A percentile compares a stretch with the other conserved stretches of the same genome.
Evolutionary conservation across 2,113 vertebrate genomes (phyloP).

Genomic region (Gila orcuttii): DNA sequence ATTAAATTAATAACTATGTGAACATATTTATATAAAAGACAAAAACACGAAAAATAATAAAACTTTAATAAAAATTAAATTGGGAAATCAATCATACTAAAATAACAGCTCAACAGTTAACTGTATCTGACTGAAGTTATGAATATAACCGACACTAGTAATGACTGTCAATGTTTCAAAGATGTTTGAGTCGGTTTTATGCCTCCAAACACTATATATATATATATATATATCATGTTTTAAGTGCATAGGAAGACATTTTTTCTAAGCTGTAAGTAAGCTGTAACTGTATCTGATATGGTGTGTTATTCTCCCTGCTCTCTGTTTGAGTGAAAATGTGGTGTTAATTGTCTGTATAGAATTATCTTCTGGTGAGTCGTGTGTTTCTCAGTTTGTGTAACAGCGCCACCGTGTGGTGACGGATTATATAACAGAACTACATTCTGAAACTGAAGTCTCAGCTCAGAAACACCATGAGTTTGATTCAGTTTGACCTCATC

Average conservation of each 20-base stretch:
- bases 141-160: too few relatives aligned
- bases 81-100: too few relatives aligned
- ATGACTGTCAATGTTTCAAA: too few relatives aligned
- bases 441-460: neutral
- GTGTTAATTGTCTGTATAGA: neutral
- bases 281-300: neutral
- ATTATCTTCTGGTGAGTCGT: neutral
- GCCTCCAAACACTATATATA: neutral
- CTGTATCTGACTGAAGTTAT: too few relatives aligned
- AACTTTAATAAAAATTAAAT: too few relatives aligned
- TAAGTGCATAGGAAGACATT: neutral
- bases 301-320: neutral
- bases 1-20: too few relatives aligned
- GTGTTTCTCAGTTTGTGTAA: slow-evolving; percentile 32
- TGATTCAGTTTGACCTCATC: neutral
- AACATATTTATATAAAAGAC: too few relatives aligned
- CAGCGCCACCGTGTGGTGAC: slow-evolving; percentile 49
- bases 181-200: too few relatives aligned
- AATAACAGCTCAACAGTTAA: too few relatives aligned
- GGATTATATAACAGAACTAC: neutral
- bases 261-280: neutral
- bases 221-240: too few relatives aligned
- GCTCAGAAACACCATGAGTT: neutral
- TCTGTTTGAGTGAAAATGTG: neutral
- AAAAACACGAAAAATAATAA: too few relatives aligned